Evolutionary conservation across 1,140 invertebrate species (phyloP), one percentile per base, ranked within the genome.

Genomic region (Trypoxylus dichotomus): DNA sequence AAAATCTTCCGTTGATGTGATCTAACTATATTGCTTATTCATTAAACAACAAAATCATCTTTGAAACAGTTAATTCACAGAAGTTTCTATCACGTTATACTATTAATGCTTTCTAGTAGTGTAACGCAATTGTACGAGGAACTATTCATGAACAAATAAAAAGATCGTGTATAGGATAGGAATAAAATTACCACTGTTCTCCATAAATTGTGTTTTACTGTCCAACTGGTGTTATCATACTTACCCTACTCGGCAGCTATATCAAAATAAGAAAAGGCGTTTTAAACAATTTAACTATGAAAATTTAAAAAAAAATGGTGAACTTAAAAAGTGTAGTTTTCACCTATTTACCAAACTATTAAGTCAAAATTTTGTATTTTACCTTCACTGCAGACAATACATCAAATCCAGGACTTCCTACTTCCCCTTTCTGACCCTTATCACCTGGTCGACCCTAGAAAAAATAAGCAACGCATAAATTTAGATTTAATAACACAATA

Each of bases 371-470:
- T 41, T 32, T 41, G 42, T 77, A 58, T 75, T 43, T 77, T 91
- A 96, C 95, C 93, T 96, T 97, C 81, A 96, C 94, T 79, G 94
- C 94, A 78, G 94, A 93, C 87, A 96, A 94, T 32, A 96, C 93
- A 85, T 97, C 95, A 83, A 96, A 95, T 54, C 95, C 95, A 41
- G 94, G 93, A 85, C 92, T 95, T 79, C 95, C 95, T 72, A 92
- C 89, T 82, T 95, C 94, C 43, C 94, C 95, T 86, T 95, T 95
- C 82, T 92, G 91, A 68, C 97, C 96, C 85, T 95, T 96, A 76
- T 96, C 94, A 5, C 97, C 96, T 60, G 92, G 91, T 83, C 91
- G 90, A 60, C 96, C 96, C 93, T 97, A 88, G 41, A 88, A 90
- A 42, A 88, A 90, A n/a, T n/a, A 82, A 76, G 13, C n/a, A 73